Percentiles rank a stretch among this genome's conserved stretches.
Evolutionary conservation across 2,113 vertebrate species (phyloP).

Genomic region (Gobius niger): DNA sequence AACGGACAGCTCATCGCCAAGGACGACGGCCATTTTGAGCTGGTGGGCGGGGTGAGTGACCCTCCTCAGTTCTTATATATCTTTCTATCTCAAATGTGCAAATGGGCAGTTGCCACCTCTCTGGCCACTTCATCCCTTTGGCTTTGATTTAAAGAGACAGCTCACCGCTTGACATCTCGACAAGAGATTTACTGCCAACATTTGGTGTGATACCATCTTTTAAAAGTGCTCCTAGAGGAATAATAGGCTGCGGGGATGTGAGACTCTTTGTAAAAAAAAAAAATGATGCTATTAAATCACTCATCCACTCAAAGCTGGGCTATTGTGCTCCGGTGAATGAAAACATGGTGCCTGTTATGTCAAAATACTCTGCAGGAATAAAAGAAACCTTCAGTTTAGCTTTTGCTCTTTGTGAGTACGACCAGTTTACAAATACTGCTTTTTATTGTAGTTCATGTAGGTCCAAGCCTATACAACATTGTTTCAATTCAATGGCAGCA

Average conservation of each 20-base stretch:
- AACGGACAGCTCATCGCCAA: conserved; percentile 85
- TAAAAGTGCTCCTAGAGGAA: conserved; percentile 20
- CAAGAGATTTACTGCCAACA: conserved; percentile 34
- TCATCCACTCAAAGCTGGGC: conserved; percentile 23
- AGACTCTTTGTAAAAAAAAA: conserved; percentile 11
- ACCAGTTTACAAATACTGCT: neutral
- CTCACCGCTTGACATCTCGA: conserved; percentile 35
- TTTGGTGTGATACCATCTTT: conserved; percentile 21
- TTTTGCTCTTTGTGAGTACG: neutral
- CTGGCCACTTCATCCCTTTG: conserved; percentile 26
- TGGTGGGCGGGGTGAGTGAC: conserved; percentile 88
- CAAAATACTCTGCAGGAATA: conserved; percentile 37
- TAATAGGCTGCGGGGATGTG: conserved; percentile 16
- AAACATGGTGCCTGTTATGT: conserved; percentile 23
- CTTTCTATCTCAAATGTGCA: conserved; percentile 35
- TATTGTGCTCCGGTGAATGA: conserved; percentile 42
- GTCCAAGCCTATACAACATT: neutral
- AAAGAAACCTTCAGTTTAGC: conserved; percentile 8
- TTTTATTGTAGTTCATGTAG: neutral
- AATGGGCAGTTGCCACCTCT: conserved; percentile 58
- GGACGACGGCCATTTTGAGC: conserved; percentile 87
- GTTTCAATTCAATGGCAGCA: too few species aligned
- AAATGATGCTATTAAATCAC: conserved; percentile 29
- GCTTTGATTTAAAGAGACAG: conserved; percentile 48
- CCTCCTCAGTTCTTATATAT: conserved; percentile 17